A percentile compares a stretch with the other conserved stretches of the same genome.
These are phyloP conservation scores for Sporophila hypoxantha DNA, from an alignment of 2,113 vertebrate species.

Conservation along the genomic window DNA sequence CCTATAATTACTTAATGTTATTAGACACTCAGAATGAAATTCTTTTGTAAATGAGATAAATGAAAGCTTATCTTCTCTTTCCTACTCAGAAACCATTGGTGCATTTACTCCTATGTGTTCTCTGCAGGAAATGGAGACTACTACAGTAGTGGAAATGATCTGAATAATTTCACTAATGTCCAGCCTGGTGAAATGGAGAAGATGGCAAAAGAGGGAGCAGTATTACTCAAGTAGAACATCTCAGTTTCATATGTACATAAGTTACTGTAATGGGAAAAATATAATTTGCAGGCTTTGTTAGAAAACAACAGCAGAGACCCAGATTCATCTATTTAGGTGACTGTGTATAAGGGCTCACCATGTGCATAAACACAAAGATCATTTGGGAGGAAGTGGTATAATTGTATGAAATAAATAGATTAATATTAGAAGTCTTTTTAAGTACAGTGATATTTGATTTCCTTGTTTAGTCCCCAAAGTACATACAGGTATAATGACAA, in stretches of 20 bases:
- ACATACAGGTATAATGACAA: background rate
- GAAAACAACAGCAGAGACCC: background rate
- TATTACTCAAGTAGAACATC: slow-evolving; percentile 73
- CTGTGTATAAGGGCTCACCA: background rate
- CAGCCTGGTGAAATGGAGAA: slow-evolving; percentile 55
- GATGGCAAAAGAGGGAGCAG: slow-evolving; percentile 46
- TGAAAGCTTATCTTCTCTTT: background rate
- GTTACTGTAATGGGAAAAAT: background rate
- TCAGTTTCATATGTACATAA: background rate
- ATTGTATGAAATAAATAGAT: background rate
- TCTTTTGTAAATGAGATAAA: background rate
- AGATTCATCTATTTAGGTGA: background rate
- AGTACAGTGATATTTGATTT: background rate
- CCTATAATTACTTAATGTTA: background rate
- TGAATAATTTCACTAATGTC: slow-evolving; percentile 76
- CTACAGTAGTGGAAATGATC: slow-evolving; percentile 91
- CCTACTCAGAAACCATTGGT: background rate
- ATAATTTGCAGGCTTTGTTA: background rate
- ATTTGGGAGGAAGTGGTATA: background rate
- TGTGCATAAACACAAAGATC: background rate
- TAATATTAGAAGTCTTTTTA: background rate
- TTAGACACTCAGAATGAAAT: background rate
- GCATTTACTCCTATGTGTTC: background rate
- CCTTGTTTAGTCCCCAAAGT: background rate
- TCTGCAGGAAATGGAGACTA: slow-evolving; percentile 85